These are phyloP conservation scores for Ellobium chinense DNA, from an alignment of 2,888 invertebrate species.

Conservation along the genomic window DNA sequence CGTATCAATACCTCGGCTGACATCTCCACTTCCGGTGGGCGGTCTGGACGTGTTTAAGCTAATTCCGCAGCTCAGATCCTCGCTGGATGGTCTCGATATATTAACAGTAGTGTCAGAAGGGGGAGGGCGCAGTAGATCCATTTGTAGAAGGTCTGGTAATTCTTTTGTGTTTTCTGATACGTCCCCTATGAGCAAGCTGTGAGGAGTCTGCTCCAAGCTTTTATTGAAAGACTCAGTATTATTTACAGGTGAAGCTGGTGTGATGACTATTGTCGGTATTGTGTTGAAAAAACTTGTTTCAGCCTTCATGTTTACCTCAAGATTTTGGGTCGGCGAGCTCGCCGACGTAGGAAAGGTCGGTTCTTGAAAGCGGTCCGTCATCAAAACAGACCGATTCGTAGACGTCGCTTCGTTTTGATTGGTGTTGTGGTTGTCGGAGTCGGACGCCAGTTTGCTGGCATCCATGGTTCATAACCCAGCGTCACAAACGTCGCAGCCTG, in stretches of 20 bases:
- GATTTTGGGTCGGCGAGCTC: not conserved
- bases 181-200: not conserved
- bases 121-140: slow-evolving; percentile 17
- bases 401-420: slow-evolving; percentile 45
- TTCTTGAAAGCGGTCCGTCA: slow-evolving; percentile 16
- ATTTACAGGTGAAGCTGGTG: slow-evolving; percentile 32
- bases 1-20: slow-evolving; percentile 25
- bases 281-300: not conserved
- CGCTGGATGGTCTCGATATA: not conserved
- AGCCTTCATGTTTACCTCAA: slow-evolving; percentile 26
- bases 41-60: not conserved
- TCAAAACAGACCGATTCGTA: slow-evolving; percentile 3
- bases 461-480: slow-evolving; percentile 20
- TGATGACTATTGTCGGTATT: slow-evolving; percentile 40
- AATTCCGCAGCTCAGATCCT: not conserved
- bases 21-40: not conserved
- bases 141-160: not conserved
- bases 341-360: not conserved
- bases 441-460: slow-evolving; percentile 18
- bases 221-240: not conserved
- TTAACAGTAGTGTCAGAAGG: slow-evolving; percentile 17
- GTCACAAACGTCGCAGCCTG: not conserved
- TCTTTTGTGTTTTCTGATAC: not conserved
- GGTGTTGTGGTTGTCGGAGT: slow-evolving; percentile 49
- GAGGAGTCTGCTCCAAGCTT: not conserved